Conservation (phyloP, 2,888 invertebrate species). For the Drosophila nr. fundita region DNA sequence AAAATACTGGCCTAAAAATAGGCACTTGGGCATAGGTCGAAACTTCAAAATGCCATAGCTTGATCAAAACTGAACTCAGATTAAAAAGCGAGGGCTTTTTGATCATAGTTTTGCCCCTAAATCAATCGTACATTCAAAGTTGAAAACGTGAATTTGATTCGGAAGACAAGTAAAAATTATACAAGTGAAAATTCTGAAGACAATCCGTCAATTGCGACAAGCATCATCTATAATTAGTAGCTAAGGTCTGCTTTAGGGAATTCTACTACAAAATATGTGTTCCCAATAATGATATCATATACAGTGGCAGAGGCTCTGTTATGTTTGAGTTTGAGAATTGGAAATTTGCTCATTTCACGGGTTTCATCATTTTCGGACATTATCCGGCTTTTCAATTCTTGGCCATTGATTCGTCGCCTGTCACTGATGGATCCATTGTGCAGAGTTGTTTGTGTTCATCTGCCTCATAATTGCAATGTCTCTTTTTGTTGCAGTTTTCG, state of each 20-base stretch:
- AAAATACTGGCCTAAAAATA: too few species aligned
- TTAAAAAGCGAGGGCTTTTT: too few species aligned
- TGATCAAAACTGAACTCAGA: too few species aligned
- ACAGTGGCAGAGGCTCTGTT: not conserved
- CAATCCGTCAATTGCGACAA: not conserved
- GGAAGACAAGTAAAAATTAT: too few species aligned
- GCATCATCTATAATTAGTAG: not conserved
- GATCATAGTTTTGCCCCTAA: too few species aligned
- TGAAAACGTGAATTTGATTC: too few species aligned
- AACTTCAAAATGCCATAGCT: too few species aligned
- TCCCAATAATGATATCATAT: not conserved
- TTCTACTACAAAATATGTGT: not conserved
- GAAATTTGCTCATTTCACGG: constrained; percentile 76
- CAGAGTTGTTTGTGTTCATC: constrained; percentile 43
- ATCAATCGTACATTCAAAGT: too few species aligned
- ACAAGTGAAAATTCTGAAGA: too few species aligned
- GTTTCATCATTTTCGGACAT: constrained; percentile 50
- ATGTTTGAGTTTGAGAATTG: constrained; percentile 19
- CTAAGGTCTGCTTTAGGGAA: not conserved
- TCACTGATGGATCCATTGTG: constrained; percentile 53
- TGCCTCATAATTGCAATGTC: constrained; percentile 65
- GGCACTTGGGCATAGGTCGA: too few species aligned
- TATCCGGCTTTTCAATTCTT: constrained; percentile 46
- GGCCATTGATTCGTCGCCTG: constrained; percentile 49
- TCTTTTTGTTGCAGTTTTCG: constrained; percentile 51